Evolutionary conservation across 1,140 invertebrate genomes (phyloP).

Genomic region (Caenorhabditis tropicalis): DNA sequence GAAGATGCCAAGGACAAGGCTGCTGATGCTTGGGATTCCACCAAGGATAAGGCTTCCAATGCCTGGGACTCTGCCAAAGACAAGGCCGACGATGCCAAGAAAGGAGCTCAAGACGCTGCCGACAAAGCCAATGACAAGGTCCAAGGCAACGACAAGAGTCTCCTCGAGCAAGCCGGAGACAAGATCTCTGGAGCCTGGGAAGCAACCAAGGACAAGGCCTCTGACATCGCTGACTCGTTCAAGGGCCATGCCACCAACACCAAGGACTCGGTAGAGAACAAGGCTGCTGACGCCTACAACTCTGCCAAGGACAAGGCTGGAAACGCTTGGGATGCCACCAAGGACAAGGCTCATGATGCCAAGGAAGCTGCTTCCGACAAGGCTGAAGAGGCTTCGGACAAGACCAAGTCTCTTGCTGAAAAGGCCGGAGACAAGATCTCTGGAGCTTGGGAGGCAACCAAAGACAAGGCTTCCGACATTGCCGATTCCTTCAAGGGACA

Average conservation of each 20-base stretch:
- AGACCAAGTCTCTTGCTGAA: not conserved
- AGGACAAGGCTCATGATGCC: not conserved
- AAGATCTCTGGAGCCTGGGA: not conserved
- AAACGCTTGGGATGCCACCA: not conserved
- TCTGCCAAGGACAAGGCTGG: not conserved
- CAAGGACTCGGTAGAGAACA: not conserved
- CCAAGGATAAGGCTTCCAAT: not conserved
- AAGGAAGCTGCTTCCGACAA: not conserved
- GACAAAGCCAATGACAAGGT: too few relatives aligned
- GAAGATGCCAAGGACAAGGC: not conserved
- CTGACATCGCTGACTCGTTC: not conserved
- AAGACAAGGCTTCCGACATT: not conserved
- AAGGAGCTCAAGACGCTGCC: too few relatives aligned
- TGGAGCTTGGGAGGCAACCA: not conserved
- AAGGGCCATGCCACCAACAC: not conserved
- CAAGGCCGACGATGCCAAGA: too few relatives aligned
- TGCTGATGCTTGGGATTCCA: not conserved
- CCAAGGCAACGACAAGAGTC: too few relatives aligned
- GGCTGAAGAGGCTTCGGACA: not conserved
- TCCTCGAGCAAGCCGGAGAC: not conserved
- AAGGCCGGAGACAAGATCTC: not conserved
- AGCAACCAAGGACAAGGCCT: not conserved
- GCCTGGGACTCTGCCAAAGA: too few relatives aligned
- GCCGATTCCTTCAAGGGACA: slow-evolving; percentile 5
- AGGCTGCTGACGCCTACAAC: not conserved